Percentiles rank a stretch among this genome's conserved stretches.
Evolutionary conservation across 2,113 vertebrate genomes (phyloP).

Genomic region (Elachura formosa): DNA sequence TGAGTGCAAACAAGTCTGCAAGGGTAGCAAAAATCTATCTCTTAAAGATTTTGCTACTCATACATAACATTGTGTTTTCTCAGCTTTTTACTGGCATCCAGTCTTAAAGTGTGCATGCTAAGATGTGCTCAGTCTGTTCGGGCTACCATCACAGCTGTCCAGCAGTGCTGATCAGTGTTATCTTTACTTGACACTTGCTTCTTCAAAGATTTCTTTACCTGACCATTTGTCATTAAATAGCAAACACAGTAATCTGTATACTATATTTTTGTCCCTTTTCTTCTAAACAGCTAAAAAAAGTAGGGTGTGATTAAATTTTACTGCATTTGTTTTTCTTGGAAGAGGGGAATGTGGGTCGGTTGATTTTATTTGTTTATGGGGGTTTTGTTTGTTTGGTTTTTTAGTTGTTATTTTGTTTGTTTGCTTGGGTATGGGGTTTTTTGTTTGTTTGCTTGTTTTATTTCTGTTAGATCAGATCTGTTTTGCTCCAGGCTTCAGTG

Average conservation of each 20-base stretch:
- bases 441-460: background rate
- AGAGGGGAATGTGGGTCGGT: background rate
- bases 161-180: background rate
- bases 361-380: background rate
- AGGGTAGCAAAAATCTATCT: background rate
- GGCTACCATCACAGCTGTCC: background rate
- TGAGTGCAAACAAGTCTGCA: background rate
- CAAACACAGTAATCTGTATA: rapidly evolving
- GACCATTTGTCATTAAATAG: background rate
- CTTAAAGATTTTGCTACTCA: background rate
- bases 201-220: background rate
- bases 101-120: background rate
- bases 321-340: background rate
- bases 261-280: background rate
- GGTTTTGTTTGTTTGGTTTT: background rate
- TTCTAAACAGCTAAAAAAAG: background rate
- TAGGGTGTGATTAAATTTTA: background rate
- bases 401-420: background rate
- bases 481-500: background rate
- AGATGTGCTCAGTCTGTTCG: background rate
- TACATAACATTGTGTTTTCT: background rate
- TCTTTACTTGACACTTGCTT: background rate
- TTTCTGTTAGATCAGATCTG: background rate
- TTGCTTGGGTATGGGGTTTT: background rate
- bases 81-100: background rate